Evolutionary conservation across 2,113 vertebrate genomes (phyloP).

Genomic region (Synodontis membranacea): DNA sequence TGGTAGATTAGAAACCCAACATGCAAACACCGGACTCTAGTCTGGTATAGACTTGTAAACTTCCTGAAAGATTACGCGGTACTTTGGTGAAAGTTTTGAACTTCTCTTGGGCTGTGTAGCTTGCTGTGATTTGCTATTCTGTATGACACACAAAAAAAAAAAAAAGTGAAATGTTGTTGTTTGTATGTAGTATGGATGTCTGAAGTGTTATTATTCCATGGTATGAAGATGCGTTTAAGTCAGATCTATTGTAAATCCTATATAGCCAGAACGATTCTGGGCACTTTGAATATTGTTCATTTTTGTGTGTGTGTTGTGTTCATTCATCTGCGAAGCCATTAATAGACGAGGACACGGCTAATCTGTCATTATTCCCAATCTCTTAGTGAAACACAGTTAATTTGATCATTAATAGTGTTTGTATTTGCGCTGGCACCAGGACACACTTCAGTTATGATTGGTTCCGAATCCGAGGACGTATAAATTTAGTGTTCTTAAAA

Average conservation of each 20-base stretch:
- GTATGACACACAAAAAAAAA: conserved; percentile 24
- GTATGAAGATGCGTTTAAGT: conserved; percentile 15
- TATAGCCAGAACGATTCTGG: background rate
- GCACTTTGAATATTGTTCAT: conserved; percentile 7
- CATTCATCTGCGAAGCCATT: conserved; percentile 1
- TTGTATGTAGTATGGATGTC: conserved; percentile 24
- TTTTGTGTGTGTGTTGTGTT: conserved; percentile 9
- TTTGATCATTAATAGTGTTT: background rate
- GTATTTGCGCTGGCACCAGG: background rate
- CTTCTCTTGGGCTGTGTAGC: conserved; percentile 40
- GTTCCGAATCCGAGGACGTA: conserved; percentile 61
- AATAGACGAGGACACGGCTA: conserved; percentile 7
- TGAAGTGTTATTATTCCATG: conserved; percentile 30
- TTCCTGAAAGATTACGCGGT: conserved; percentile 16
- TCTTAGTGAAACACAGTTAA: background rate
- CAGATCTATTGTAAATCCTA: conserved; percentile 20
- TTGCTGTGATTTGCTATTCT: conserved; percentile 43
- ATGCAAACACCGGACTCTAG: background rate
- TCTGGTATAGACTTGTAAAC: background rate
- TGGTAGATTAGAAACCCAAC: background rate
- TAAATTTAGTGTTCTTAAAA: conserved; percentile 55
- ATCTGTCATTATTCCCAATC: background rate
- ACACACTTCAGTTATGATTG: conserved; percentile 59
- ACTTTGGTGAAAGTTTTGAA: conserved; percentile 37
- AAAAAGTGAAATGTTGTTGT: conserved; percentile 20